Evolutionary conservation across 1,140 invertebrate species (phyloP), one percentile per base, ranked within the genome.

Genomic region (Colletes gigas): DNA sequence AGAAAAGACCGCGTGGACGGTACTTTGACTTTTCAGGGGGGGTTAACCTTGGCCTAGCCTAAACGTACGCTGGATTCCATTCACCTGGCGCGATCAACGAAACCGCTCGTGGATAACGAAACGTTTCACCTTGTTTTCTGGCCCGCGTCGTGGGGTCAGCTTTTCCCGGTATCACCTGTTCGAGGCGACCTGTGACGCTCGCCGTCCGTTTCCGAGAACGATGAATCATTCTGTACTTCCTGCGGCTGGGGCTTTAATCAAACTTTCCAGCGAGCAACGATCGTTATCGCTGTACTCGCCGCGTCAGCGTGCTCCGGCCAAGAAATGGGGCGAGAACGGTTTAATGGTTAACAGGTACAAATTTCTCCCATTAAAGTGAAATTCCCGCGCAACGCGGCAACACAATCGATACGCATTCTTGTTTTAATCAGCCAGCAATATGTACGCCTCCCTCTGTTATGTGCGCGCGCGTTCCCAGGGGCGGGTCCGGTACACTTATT

Each of bases 331-430:
- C 70, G 82, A 71, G 71, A 80, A 75, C 79, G 50, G 60, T 82
- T 74, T 84, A 85, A 67, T 59, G 65, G 60, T 75, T 85, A 78
- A 86, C 59, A 63, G 65, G 47, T 81, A 83, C 84, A 63, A 80
- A 79, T 86, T 86, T 86, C 85, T 71, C 73, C 75, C 69, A 86
- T 87, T 87, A 86, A 78, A 83, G 70, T 74, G 81, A 87, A 79
- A 87, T 81, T 78, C 63, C 74, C 54, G 44, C n/a, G 14, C 54
- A 57, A 30, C 50, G 15, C 55, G 21, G 8, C 19, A 30, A 8
- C 19, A 10, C 54, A 59, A 80, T 59, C 54, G 62, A 74, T 74
- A 59, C 60, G 17, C 21, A n/a, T 67, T 52, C 68, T 30, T 62
- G 17, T 47, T 55, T 74, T 55, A 15, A 79, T 78, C 57, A 3